phyloP scores from a whole-genome alignment of 2,888 invertebrate species.

The Leuctra nigra region DNA sequence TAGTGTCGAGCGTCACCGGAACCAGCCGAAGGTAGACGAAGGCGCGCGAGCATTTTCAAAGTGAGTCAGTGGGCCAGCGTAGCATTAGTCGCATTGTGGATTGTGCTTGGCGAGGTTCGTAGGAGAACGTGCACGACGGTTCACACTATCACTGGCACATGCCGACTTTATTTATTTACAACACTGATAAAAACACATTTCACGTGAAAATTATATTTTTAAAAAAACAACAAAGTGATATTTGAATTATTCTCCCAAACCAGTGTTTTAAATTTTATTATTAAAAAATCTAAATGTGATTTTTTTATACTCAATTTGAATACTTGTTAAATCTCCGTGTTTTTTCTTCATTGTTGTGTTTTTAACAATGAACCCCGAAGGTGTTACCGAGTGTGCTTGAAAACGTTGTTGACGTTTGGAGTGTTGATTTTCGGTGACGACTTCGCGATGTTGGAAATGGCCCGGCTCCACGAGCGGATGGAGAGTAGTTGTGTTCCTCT shows the following conservation, averaged over 20 bases:
- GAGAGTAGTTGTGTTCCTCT: constrained; percentile 48
- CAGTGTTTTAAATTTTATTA: background rate
- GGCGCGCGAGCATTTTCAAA: constrained; percentile 23
- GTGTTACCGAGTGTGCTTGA: background rate
- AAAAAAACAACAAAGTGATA: background rate
- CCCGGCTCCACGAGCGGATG: background rate
- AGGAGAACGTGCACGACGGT: background rate
- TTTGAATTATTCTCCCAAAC: background rate
- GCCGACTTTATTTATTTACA: too few species aligned
- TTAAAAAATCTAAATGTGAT: background rate
- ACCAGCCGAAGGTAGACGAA: constrained; percentile 31
- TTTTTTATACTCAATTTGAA: background rate
- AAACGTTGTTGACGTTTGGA: too few species aligned
- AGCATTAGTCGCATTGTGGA: constrained; percentile 30
- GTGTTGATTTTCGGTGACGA: background rate
- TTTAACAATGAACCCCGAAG: constrained; percentile 9
- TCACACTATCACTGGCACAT: background rate
- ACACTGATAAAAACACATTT: too few species aligned
- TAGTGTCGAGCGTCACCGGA: too few species aligned
- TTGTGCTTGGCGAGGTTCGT: background rate
- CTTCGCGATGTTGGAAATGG: constrained; percentile 21
- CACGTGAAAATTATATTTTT: too few species aligned
- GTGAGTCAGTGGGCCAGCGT: constrained; percentile 37
- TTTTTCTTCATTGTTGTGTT: background rate
- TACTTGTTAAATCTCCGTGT: background rate